Percentiles rank a stretch among this genome's conserved stretches.
These are phyloP conservation scores for Leiothrix lutea DNA, from an alignment of 2,113 vertebrate species.

Conservation along the genomic window DNA sequence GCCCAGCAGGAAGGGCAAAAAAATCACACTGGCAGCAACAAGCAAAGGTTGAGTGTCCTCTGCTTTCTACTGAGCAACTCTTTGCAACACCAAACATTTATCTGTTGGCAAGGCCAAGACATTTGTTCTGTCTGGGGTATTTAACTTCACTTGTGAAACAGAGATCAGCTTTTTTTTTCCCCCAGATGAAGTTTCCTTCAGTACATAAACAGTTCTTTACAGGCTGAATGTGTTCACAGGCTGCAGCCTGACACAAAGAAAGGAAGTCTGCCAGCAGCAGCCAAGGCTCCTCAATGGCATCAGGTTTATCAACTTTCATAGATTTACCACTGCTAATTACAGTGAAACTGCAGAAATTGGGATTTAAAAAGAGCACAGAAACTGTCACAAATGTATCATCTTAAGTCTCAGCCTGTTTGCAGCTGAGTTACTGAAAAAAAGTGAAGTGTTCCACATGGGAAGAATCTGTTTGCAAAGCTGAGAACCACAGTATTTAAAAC, in stretches of 20 bases:
- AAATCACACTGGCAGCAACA: background rate
- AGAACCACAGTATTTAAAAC: background rate
- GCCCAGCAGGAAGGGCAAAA: background rate
- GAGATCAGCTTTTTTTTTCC: background rate
- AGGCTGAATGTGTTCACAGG: background rate
- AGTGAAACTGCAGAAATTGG: background rate
- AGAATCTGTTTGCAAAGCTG: background rate
- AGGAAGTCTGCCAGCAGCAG: background rate
- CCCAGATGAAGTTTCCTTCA: background rate
- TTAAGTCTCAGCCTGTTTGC: background rate
- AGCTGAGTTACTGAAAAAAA: background rate
- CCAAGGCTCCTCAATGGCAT: background rate
- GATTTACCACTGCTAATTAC: background rate
- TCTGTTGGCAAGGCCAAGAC: background rate
- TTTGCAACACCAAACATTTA: background rate
- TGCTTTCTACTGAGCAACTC: background rate
- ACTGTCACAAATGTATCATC: background rate
- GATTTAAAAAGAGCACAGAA: background rate
- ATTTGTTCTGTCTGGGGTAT: background rate
- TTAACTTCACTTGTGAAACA: background rate
- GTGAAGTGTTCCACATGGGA: background rate
- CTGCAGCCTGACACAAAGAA: background rate
- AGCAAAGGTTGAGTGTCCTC: background rate
- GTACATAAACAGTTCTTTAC: background rate
- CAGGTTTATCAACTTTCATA: background rate